Evolutionary conservation across 1,140 invertebrate species (phyloP).

Genomic region (Monomorium pharaonis): DNA sequence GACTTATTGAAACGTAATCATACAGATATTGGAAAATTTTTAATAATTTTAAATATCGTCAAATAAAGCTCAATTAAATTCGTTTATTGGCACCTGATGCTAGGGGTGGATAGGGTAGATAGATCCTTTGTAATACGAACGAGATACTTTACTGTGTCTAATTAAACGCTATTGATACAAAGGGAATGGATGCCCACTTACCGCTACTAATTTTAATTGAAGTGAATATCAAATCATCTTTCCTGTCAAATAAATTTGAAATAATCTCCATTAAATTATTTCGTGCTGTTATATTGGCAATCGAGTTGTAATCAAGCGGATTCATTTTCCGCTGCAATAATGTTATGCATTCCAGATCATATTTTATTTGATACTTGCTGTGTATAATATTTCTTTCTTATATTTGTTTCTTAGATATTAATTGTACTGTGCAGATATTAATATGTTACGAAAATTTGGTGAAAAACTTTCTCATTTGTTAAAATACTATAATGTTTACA

Average conservation of each 20-base stretch:
- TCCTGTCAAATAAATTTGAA: constrained; percentile 13
- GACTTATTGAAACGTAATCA: background rate
- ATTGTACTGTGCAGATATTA: background rate
- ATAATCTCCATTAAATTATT: constrained; percentile 3
- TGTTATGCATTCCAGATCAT: background rate
- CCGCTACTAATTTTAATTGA: constrained; percentile 18
- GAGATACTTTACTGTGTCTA: background rate
- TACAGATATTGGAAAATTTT: background rate
- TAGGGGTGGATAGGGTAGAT: background rate
- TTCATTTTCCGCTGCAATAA: background rate
- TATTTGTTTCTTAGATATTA: background rate
- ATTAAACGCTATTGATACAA: background rate
- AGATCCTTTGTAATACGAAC: background rate
- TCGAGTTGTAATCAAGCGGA: background rate
- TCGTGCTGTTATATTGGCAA: background rate
- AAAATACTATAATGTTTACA: background rate
- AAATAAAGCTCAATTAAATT: background rate
- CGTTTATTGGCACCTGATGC: background rate
- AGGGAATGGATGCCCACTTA: background rate
- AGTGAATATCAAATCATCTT: constrained; percentile 7
- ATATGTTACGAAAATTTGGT: background rate
- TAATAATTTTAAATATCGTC: constrained; percentile 4
- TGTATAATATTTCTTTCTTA: background rate
- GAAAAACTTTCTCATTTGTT: background rate
- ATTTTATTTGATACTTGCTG: background rate